Percentiles rank a stretch among this genome's conserved stretches.
These are phyloP conservation scores for Pachliopta kotzebuea DNA, from an alignment of 2,888 invertebrate genomes.

Conservation along the genomic window DNA sequence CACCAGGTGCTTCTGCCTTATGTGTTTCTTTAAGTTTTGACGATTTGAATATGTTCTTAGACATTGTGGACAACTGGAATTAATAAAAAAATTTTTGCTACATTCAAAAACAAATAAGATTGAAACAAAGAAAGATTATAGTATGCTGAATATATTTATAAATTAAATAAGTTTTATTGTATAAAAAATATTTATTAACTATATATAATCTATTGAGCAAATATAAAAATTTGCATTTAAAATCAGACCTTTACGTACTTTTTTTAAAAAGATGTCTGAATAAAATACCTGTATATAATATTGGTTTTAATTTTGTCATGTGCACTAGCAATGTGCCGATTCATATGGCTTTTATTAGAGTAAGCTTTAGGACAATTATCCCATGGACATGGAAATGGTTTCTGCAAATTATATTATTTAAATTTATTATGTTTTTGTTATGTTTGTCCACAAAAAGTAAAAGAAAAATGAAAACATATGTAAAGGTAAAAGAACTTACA, in stretches of 20 bases:
- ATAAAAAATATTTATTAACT: not conserved
- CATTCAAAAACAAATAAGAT: not conserved
- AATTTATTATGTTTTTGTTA: not conserved
- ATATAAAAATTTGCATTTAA: not conserved
- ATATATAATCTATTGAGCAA: not conserved
- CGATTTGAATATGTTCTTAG: constrained; percentile 70
- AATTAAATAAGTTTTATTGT: not conserved
- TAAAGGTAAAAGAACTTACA: constrained; percentile 63
- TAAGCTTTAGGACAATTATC: constrained; percentile 82
- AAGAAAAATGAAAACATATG: not conserved
- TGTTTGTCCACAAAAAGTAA: not conserved
- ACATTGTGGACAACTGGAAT: constrained; percentile 71
- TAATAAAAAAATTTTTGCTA: not conserved
- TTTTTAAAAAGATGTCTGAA: not conserved
- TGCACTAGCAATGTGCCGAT: constrained; percentile 76
- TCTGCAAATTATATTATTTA: constrained; percentile 54
- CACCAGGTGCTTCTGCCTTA: constrained; percentile 66
- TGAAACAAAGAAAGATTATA: not conserved
- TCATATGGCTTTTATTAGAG: constrained; percentile 81
- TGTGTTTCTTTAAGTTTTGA: constrained; percentile 81
- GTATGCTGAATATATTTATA: too few species aligned
- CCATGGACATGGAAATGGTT: constrained; percentile 79
- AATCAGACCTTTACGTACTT: not conserved
- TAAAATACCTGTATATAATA: constrained; percentile 55
- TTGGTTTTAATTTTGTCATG: constrained; percentile 58